Base-by-base conservation (phyloP, 2,113 vertebrate species). In the Lonchura striata region DNA sequence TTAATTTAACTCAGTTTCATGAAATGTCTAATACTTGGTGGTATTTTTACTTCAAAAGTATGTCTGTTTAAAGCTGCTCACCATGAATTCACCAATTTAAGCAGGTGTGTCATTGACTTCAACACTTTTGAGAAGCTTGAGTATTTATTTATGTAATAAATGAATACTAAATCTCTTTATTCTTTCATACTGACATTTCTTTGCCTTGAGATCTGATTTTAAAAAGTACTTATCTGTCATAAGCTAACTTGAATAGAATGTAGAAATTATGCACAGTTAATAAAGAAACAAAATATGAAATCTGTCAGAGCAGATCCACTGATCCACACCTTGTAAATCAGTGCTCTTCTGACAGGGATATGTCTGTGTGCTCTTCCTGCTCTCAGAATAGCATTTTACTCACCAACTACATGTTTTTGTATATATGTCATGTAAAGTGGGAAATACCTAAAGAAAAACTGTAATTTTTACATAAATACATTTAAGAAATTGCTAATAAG, bases 151-250 rank as follows among this genome's bases (percentile, higher is more conserved):
- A 77, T 0, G 7, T 69, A 56, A 77, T 77, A 83, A 70, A 77
- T 42, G 37, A 56, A 56, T 70, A 37, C 13, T 56, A 56, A 88
- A 83, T 75, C 14, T 89, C 89, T 86, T 90, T 91, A 66, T 94
- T 94, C 78, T 88, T 92, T 35, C 72, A 71, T 49, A 23, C 14
- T 96, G 88, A 88, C 90, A 82, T 90, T 92, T 92, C 90, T 90
- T 94, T 78, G 52, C 92, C 76, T 90, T 77, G 71, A 90, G 85
- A 90, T 90, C 71, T 65, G 88, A 86, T 81, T 93, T 88, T 41
- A 53, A 95, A 96, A 93, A 88, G 60, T 37, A 90, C 60, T 63
- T 95, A 65, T 90, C 79, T 94, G 94, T 94, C 93, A 94, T 71
- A 70, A 88, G 52, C 88, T 93, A 88, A 96, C 76, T 78, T 83